These are phyloP conservation scores for Chloroceryle aenea DNA, from an alignment of 2,113 vertebrate species.

Conservation along the genomic window DNA sequence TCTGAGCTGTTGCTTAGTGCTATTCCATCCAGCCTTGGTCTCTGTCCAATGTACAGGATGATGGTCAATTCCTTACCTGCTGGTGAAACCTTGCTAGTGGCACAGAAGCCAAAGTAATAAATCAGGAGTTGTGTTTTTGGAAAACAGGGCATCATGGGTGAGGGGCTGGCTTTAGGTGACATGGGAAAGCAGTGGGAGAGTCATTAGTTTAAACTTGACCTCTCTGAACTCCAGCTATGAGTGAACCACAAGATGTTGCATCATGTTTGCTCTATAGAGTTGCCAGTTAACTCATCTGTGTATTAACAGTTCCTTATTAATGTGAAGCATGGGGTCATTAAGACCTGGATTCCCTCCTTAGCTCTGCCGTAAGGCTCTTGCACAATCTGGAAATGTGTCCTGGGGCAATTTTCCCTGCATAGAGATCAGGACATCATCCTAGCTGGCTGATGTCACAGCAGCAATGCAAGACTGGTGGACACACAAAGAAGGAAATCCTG, in stretches of 20 bases:
- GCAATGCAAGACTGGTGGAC: neutral
- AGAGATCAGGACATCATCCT: neutral
- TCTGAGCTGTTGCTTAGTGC: neutral
- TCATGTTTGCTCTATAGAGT: neutral
- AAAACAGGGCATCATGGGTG: rapidly evolving
- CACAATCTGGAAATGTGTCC: neutral
- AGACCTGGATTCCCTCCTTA: neutral
- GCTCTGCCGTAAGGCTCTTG: neutral
- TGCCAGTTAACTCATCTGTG: neutral
- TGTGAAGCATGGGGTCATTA: neutral
- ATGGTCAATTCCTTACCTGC: rapidly evolving
- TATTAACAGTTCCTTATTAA: neutral
- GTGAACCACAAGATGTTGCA: neutral
- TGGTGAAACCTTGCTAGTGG: neutral
- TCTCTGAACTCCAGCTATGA: neutral
- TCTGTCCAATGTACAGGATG: rapidly evolving
- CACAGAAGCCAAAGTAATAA: neutral
- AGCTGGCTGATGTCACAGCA: neutral
- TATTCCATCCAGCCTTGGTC: neutral
- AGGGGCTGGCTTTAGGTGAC: neutral
- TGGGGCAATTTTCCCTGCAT: neutral
- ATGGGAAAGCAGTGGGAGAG: rapidly evolving
- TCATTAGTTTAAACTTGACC: neutral
- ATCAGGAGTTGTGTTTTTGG: neutral
- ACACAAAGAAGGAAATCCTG: rapidly evolving